Conservation (phyloP, 1,140 invertebrate species). For the Drosophila tristis region DNA sequence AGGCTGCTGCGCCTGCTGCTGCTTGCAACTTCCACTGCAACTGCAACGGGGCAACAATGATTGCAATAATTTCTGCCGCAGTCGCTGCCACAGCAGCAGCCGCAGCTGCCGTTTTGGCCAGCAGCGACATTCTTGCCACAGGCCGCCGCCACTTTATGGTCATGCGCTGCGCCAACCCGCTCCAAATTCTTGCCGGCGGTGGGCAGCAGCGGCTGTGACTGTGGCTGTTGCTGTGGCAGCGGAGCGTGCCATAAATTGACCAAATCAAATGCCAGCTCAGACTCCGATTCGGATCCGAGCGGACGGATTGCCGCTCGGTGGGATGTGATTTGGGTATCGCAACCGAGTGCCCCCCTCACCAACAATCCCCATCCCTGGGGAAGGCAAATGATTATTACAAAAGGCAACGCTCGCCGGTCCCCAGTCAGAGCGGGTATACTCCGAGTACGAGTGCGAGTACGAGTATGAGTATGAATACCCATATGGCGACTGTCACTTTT, state of each 20-base stretch:
- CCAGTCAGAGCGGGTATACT: too few relatives aligned
- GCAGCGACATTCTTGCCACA: constrained; percentile 69
- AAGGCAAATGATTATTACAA: constrained; percentile 7
- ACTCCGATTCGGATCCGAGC: constrained; percentile 13
- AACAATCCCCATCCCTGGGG: constrained; percentile 18
- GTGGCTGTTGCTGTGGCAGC: constrained; percentile 16
- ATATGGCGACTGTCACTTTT: background rate
- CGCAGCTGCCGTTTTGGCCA: constrained; percentile 56
- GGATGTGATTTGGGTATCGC: constrained; percentile 59
- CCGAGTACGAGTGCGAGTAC: too few relatives aligned
- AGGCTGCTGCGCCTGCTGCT: constrained; percentile 39
- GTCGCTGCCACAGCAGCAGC: constrained; percentile 2
- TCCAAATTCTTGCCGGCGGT: constrained; percentile 66
- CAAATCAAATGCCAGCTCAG: constrained; percentile 67
- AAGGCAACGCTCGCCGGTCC: constrained; percentile 1
- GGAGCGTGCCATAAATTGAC: constrained; percentile 83
- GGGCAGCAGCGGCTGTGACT: constrained; percentile 12
- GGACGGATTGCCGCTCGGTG: constrained; percentile 60
- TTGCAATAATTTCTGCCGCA: constrained; percentile 74
- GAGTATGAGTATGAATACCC: too few relatives aligned
- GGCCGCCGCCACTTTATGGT: constrained; percentile 68
- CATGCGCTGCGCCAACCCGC: constrained; percentile 67
- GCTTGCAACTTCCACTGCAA: constrained; percentile 28
- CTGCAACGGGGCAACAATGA: constrained; percentile 32
- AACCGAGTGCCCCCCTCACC: background rate